Conservation (phyloP, 2,113 vertebrate species). For the Vanacampus margaritifer region DNA sequence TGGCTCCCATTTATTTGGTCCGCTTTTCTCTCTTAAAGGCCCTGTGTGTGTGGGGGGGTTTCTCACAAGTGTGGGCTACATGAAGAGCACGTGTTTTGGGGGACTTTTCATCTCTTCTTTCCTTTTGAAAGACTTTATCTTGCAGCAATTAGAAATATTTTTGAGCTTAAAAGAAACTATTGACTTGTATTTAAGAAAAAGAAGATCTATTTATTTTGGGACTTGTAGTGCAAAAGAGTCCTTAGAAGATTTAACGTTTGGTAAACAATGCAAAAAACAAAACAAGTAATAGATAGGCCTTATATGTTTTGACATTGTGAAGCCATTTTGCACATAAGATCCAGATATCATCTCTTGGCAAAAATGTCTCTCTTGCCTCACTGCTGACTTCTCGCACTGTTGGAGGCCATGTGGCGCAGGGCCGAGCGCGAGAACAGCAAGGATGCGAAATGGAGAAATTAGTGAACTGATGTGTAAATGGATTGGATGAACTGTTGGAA, state of each 20-base stretch:
- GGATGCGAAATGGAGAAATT: constrained; percentile 40
- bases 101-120: constrained; percentile 39
- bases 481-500: constrained; percentile 49
- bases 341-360: constrained; percentile 40
- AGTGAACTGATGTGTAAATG: constrained; percentile 46
- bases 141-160: constrained; percentile 59
- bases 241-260: constrained; percentile 71
- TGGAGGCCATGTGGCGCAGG: neutral
- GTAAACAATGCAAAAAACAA: constrained; percentile 81
- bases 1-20: constrained; percentile 20
- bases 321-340: constrained; percentile 74
- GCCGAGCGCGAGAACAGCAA: constrained; percentile 7
- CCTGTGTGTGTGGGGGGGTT: constrained; percentile 44
- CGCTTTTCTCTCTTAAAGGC: constrained; percentile 26
- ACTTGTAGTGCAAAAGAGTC: constrained; percentile 58
- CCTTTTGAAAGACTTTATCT: constrained; percentile 60
- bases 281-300: constrained; percentile 67
- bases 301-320: constrained; percentile 71
- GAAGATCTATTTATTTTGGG: constrained; percentile 75
- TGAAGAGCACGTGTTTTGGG: constrained; percentile 51
- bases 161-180: constrained; percentile 70
- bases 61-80: constrained; percentile 46
- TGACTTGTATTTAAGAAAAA: constrained; percentile 71
- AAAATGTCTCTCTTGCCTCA: constrained; percentile 29
- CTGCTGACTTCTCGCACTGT: constrained; percentile 6